phyloP scores from a whole-genome alignment of 2,797 vertebrate species.

The Sebastes nivosus region DNA sequence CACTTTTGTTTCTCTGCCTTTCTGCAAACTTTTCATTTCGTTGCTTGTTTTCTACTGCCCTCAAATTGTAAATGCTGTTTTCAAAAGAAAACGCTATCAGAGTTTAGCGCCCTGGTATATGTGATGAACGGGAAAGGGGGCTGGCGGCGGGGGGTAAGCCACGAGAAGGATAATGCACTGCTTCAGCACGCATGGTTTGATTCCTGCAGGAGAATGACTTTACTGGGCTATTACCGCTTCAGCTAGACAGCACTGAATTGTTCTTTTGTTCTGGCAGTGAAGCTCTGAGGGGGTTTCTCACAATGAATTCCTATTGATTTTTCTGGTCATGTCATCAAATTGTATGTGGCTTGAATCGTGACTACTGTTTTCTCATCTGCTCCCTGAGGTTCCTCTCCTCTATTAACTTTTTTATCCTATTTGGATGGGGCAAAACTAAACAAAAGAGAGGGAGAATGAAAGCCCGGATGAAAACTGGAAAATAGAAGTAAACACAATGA shows the following conservation, averaged over 20 bases:
- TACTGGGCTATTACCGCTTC: conserved; percentile 62
- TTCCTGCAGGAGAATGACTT: conserved; percentile 68
- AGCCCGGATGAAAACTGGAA: conserved; percentile 10
- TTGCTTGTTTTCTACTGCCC: conserved; percentile 30
- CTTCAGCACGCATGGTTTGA: conserved; percentile 60
- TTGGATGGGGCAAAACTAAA: conserved; percentile 49
- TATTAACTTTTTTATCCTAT: conserved; percentile 64
- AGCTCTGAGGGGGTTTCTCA: conserved; percentile 61
- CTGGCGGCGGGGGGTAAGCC: conserved; percentile 15
- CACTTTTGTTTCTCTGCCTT: not conserved
- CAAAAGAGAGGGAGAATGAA: conserved; percentile 35
- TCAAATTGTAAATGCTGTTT: conserved; percentile 44
- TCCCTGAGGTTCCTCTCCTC: conserved; percentile 54
- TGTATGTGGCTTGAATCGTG: conserved; percentile 68
- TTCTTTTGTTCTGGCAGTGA: conserved; percentile 69
- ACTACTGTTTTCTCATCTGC: conserved; percentile 68
- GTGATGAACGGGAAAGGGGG: conserved; percentile 2
- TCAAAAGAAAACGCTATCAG: conserved; percentile 43
- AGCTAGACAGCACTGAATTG: conserved; percentile 50
- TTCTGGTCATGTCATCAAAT: conserved; percentile 71
- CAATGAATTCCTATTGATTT: conserved; percentile 79
- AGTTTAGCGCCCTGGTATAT: not conserved
- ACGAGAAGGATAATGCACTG: conserved; percentile 57
- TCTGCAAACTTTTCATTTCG: conserved; percentile 32
- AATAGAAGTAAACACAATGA: conserved; percentile 22